Conservation (phyloP, 1,140 invertebrate genomes). For the Melipona quadrifasciata region DNA sequence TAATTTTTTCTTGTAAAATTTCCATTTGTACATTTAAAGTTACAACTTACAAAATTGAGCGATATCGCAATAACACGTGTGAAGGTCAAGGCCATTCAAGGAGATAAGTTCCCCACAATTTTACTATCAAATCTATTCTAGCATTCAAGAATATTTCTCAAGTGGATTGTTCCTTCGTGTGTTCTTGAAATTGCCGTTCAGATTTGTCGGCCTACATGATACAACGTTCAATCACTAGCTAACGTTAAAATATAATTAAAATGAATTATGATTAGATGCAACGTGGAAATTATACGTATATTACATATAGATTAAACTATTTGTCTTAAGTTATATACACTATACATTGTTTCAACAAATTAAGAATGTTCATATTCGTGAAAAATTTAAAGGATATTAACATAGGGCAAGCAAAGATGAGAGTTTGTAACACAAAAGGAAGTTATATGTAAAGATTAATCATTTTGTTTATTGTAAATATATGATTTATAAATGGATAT, state of each 20-base stretch:
- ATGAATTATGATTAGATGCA: not conserved
- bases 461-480: slow-evolving; percentile 55
- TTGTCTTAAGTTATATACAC: not conserved
- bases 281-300: not conserved
- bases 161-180: slow-evolving; percentile 9
- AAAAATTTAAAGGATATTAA: not conserved
- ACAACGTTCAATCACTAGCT: not conserved
- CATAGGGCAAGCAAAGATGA: not conserved
- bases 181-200: not conserved
- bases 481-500: slow-evolving; percentile 32
- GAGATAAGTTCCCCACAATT: no score
- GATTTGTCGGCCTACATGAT: slow-evolving; percentile 1
- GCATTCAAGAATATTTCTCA: not conserved
- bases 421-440: slow-evolving; percentile 17
- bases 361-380: not conserved
- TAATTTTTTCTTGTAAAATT: no score
- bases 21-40: no score
- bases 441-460: slow-evolving; percentile 9
- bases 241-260: not conserved
- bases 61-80: no score
- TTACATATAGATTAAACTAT: not conserved
- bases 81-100: no score
- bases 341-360: not conserved
- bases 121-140: not conserved
- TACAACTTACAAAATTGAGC: no score